Base-by-base conservation (phyloP, 2,888 invertebrate species). In the Brassicogethes aeneus region DNA sequence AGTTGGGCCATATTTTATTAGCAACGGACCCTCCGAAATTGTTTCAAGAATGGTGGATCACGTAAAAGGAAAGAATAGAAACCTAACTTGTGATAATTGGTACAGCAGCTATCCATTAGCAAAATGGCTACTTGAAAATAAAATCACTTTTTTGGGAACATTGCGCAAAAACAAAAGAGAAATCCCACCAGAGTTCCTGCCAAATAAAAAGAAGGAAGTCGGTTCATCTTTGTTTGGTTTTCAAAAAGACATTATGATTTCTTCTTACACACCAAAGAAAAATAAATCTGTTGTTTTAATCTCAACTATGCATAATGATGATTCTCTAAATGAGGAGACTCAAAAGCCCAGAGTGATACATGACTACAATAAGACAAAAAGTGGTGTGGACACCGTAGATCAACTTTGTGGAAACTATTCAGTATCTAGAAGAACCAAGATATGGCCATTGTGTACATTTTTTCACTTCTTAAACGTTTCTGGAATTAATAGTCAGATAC, bases 21-120 rank as follows among this genome's bases (percentile, higher is more conserved):
- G 36, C 36, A 44, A 45, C 35, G 29, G 37, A 12, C 31, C 41
- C 30, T 32, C 41, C 29, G 43, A 36, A 31, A 45, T 41, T 39
- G 36, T 42, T 35, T 39, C 42, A n/a, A 42, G 42, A 37, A 36
- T 48, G 36, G 23, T 47, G n/a, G n/a, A n/a, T 8, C 39, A 36
- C 23, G 33, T 14, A 15, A 42, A 47, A 44, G 41, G 41, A 36
- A 36, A 36, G 29, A 44, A 47, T 8, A 30, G 42, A 23, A 53
- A 55, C 45, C 35, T 52, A 13, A 60, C 55, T 1, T 46, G 45
- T 44, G 56, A 59, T 43, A 59, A 60, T 43, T 55, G 56, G 56
- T 60, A 56, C 37, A 55, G 55, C 17, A 57, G 53, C 37, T 43
- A 58, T 14, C 46, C 55, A 12, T 40, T 58, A 8, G 56, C 52